Evolutionary conservation across 2,888 invertebrate species (phyloP), one percentile per base, ranked within the genome.

Genomic region (Byasa hedistus): DNA sequence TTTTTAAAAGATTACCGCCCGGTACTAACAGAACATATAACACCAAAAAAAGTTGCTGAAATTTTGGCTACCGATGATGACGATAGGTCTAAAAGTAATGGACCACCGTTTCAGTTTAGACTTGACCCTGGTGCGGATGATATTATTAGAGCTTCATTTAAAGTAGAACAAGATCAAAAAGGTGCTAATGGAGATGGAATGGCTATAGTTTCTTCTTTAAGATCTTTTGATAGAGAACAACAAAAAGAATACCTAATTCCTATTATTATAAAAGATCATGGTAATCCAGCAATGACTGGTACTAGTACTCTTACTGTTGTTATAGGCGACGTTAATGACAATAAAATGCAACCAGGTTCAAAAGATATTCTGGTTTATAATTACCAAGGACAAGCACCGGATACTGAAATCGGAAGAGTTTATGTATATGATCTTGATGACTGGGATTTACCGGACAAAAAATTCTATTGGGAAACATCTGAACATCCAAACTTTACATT

Each of bases 281-380:
- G 99, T 54, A 97, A 96, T 73, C 98, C 98, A n/a, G 96, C 96
- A 0, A 97, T 98, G 96, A 97, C 98, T 21, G 98, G 98, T 71
- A 98, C 98, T 15, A 98, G 98, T 80, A 98, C 98, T 0, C 91
- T 99, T 51, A 98, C 98, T 0, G 97, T 99, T 32, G 97, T 98
- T 61, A 99, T 99, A 76, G 99, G 99, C 24, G 99, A 99, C 87
- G 96, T 97, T 24, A 99, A 99, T 85, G 99, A 99, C 84, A 99
- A 99, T 87, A 97, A 98, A 90, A 99, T 99, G 98, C 97, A 97
- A 81, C 98, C 99, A 0, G 99, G 99, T 1, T 96, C 97, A 5
- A 99, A 99, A 92, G 96, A 98, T 73, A 98, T 99, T 78, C 96
- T 98, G 81, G 98, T 99, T 2, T 99, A 99, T 88, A 99, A 98